A percentile compares a stretch with the other conserved stretches of the same genome.
phyloP scores from a whole-genome alignment of 2,888 invertebrate species.

The Cosmopolites sordidus region DNA sequence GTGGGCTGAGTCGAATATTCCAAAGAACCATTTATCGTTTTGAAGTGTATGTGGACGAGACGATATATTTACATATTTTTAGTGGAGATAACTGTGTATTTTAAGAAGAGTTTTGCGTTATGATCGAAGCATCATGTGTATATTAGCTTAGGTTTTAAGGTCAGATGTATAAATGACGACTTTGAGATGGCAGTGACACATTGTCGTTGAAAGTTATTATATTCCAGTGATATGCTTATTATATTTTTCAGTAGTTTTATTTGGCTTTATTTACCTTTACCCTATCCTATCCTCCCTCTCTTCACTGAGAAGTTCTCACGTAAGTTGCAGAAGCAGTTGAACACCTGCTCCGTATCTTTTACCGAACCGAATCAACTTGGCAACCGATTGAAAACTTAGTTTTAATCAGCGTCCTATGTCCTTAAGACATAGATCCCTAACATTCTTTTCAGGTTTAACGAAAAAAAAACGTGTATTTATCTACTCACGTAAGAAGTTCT shows the following conservation, averaged over 20 bases:
- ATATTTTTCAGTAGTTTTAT: background rate
- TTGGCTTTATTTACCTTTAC: too few relatives aligned
- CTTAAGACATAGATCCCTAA: too few relatives aligned
- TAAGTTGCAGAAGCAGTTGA: too few relatives aligned
- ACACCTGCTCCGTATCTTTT: too few relatives aligned
- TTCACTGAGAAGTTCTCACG: too few relatives aligned
- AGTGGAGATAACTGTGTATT: slow-evolving; percentile 1
- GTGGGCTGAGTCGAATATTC: slow-evolving; percentile 1
- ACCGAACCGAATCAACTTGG: too few relatives aligned
- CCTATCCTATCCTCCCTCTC: too few relatives aligned
- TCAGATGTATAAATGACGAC: slow-evolving; percentile 9
- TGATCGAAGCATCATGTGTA: slow-evolving; percentile 13
- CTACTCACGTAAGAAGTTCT: too few relatives aligned
- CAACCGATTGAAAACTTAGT: too few relatives aligned
- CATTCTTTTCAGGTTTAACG: too few relatives aligned
- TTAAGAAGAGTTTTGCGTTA: slow-evolving; percentile 16
- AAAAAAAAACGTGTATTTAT: too few relatives aligned
- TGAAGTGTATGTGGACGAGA: slow-evolving; percentile 2
- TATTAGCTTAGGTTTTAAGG: slow-evolving; percentile 13
- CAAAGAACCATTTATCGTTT: slow-evolving; percentile 7
- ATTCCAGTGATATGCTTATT: slow-evolving; percentile 20
- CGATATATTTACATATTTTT: background rate
- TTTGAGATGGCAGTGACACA: slow-evolving; percentile 11
- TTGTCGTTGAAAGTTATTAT: slow-evolving; percentile 16
- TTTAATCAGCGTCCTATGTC: too few relatives aligned